Evolutionary conservation across 2,113 vertebrate species (phyloP).

Genomic region (Laterallus jamaicensis): DNA sequence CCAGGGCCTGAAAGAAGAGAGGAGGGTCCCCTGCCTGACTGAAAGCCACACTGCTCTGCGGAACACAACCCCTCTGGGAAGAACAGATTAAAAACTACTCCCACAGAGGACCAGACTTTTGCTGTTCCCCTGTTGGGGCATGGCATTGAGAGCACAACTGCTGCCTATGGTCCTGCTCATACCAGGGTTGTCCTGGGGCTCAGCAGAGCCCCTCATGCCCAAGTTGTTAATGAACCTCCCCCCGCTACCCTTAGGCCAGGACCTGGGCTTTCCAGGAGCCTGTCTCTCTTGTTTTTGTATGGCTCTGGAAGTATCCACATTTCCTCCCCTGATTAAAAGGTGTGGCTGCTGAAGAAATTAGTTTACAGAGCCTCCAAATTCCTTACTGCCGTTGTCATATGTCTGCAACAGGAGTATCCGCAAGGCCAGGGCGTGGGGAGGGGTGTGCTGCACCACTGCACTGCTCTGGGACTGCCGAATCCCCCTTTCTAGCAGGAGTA

Average conservation of each 20-base stretch:
- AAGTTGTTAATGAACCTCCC: neutral
- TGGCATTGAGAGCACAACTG: accelerated
- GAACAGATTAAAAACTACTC: neutral
- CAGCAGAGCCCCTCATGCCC: accelerated
- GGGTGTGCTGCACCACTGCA: neutral
- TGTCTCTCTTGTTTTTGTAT: neutral
- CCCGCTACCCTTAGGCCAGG: accelerated
- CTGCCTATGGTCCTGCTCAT: accelerated
- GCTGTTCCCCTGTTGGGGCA: no score
- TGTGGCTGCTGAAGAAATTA: constrained; percentile 61
- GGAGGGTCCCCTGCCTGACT: neutral
- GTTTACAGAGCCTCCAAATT: constrained; percentile 46
- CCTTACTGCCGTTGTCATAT: constrained; percentile 42
- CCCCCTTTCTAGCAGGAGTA: neutral
- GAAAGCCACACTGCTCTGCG: neutral
- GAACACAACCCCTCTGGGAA: accelerated
- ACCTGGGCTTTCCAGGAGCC: neutral
- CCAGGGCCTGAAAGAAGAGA: neutral
- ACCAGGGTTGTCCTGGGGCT: neutral
- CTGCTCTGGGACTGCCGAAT: neutral
- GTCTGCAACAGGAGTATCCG: neutral
- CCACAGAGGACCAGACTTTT: neutral
- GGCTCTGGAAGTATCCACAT: neutral
- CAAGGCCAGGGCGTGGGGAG: accelerated
- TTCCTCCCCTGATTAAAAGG: constrained; percentile 32